Base-by-base conservation (phyloP, 2,888 invertebrate genomes). In the Sesia apiformis region DNA sequence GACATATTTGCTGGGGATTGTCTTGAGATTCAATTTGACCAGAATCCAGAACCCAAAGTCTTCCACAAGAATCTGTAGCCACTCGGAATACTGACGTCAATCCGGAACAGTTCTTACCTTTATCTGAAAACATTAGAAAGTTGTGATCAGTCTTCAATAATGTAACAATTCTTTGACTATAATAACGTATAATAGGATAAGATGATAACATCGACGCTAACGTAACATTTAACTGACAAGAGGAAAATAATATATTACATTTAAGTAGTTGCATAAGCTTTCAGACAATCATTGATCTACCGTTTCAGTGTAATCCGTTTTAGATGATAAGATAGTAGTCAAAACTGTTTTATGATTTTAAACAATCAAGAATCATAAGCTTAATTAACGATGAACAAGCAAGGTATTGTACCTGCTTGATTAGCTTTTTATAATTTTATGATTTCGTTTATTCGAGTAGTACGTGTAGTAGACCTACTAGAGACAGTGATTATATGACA, bases 11-110 rank as follows among this genome's bases (percentile, higher is more conserved):
- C 58, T 91, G 91, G 0, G 94, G 91, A 53, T 85, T 85, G n/a
- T 85, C 83, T 64, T 91, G 91, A 0, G 93, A 91, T 65, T 95
- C 92, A 3, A 94, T 91, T 69, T 94, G 93, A 0, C 96, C 96
- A 0, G 95, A 94, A 76, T 96, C 96, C 57, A 96, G 81, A 0
- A 95, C 91, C 96, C 96, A 96, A 4, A 96, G 83, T 46, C 95
- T 91, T 52, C 93, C 93, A 63, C 96, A 96, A 0, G 91, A 84
- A 74, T 96, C 96, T 0, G 93, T 92, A 64, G 92, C 91, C 51
- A 95, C 86, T 39, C 96, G 90, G 69, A 95, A 96, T 0, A 95
- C 95, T 1, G 95, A 96, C 0, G 93, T 94, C 43, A 96, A 76
- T 43, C 93, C 92, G 3, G 91, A 87, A 67, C 96, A 96, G 56